These are phyloP conservation scores for Pollenia labialis DNA, from an alignment of 2,888 invertebrate genomes.

Conservation along the genomic window DNA sequence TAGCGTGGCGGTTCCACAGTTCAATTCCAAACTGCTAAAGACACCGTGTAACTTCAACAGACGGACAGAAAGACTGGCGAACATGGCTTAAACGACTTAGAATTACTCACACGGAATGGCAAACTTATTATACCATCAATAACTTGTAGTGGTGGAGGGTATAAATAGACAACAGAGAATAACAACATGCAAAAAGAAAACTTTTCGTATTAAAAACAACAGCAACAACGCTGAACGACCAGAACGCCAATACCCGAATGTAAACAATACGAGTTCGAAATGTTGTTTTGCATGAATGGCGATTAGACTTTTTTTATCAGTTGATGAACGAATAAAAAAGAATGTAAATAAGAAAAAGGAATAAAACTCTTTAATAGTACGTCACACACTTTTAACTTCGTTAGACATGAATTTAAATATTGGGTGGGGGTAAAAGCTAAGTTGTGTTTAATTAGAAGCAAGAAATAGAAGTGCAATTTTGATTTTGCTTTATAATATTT, in stretches of 20 bases:
- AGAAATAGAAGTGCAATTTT: no score
- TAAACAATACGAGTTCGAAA: conserved; percentile 14
- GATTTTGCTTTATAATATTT: no score
- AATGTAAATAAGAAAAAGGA: not conserved
- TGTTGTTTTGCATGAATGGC: conserved; percentile 27
- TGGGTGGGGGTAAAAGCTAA: conserved; percentile 11
- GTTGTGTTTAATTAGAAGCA: not conserved
- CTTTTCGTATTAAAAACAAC: conserved; percentile 15
- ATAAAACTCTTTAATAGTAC: not conserved
- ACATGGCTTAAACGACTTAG: no score
- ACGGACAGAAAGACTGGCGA: no score
- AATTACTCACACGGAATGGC: no score
- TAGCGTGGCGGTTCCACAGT: no score
- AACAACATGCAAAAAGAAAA: conserved; percentile 23
- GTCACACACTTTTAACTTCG: conserved; percentile 30
- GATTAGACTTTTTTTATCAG: conserved; percentile 5
- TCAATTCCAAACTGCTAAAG: no score
- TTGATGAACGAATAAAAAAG: not conserved
- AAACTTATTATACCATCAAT: no score
- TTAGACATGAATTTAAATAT: conserved; percentile 23
- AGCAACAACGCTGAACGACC: not conserved
- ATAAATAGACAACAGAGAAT: no score
- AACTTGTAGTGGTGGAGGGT: no score
- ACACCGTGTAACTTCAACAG: no score
- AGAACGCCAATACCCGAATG: not conserved